Base-by-base conservation (phyloP, 2,113 vertebrate genomes). In the Scartelaos histophorus region DNA sequence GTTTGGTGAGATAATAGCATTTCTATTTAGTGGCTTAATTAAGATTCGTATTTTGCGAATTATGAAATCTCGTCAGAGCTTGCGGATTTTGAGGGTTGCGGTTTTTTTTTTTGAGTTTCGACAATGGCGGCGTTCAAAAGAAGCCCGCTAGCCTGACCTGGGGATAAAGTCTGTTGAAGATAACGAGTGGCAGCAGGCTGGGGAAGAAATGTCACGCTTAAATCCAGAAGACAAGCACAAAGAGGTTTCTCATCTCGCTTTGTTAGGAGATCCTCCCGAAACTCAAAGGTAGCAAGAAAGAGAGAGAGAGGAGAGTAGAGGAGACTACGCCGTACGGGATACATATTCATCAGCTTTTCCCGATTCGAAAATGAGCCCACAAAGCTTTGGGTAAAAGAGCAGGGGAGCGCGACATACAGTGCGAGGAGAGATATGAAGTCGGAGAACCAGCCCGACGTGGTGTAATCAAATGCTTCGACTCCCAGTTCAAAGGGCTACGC, bases 211-310 rank as follows among this genome's bases (percentile, higher is more conserved):
- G 85, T 84, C 81, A 87, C 22, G 74, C 76, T 83, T 88, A 83
- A 88, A 90, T 89, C 80, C 80, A 85, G 78, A 67, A 75, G 87
- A 87, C 88, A 83, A 66, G 70, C 81, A 84, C 79, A 88, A 87
- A 88, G 74, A 62, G 77, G 70, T 78, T 70, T 66, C 81, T 86
- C 75, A 84, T 81, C 78, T 70, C 58, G 67, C 85, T 86, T 83
- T 89, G 83, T 85, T 83, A 58, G 34, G 61, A 84, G 71, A 84
- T 72, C 70, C 69, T 78, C 74, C 49, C 56, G 13, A 64, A 82
- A 82, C 72, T 74, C 69, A 61, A 61, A 34, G 13, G 58, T 17
- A 34, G 58, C 13, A 6, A 17, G 25, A 29, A 25, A 13, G 58
- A 61, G 58, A 61, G 58, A 29, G 29, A 29, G 29, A 29, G 29